Percentiles rank a stretch among this genome's conserved stretches.
Evolutionary conservation across 2,113 vertebrate genomes (phyloP).

Genomic region (Vimba vimba): DNA sequence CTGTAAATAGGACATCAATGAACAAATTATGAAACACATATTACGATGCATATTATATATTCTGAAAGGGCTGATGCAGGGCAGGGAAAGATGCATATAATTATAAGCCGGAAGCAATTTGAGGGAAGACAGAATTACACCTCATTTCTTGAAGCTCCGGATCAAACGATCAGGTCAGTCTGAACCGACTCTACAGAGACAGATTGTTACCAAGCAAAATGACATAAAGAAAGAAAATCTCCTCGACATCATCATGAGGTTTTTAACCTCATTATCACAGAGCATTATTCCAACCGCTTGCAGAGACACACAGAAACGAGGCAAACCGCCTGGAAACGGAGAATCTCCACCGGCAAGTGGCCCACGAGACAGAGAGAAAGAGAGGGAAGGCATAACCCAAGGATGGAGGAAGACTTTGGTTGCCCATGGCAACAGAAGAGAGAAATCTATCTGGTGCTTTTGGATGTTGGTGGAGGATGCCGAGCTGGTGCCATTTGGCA

Average conservation of each 20-base stretch:
- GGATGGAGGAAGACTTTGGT: slow-evolving; percentile 63
- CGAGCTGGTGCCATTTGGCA: slow-evolving; percentile 71
- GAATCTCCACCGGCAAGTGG: slow-evolving; percentile 31
- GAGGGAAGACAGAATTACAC: slow-evolving; percentile 14
- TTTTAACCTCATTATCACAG: slow-evolving; percentile 46
- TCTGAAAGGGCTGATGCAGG: not conserved
- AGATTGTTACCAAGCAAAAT: not conserved
- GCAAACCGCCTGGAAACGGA: slow-evolving; percentile 32
- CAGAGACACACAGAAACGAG: slow-evolving; percentile 41
- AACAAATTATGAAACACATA: slow-evolving; percentile 18
- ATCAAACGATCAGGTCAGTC: slow-evolving; percentile 19
- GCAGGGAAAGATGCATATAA: not conserved
- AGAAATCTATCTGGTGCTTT: slow-evolving; percentile 74
- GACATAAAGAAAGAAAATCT: not conserved
- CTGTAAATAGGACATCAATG: slow-evolving; percentile 24
- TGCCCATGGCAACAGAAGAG: slow-evolving; percentile 79
- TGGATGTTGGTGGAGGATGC: slow-evolving; percentile 66
- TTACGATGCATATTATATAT: not conserved
- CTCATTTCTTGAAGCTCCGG: not conserved
- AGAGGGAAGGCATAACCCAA: slow-evolving; percentile 13
- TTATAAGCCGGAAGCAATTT: not conserved
- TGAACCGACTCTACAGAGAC: not conserved
- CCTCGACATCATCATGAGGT: slow-evolving; percentile 32
- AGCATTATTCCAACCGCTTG: slow-evolving; percentile 38
- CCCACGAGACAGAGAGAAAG: slow-evolving; percentile 40